Evolutionary conservation across 2,888 invertebrate genomes (phyloP).

Genomic region (Aricia artaxerxes): DNA sequence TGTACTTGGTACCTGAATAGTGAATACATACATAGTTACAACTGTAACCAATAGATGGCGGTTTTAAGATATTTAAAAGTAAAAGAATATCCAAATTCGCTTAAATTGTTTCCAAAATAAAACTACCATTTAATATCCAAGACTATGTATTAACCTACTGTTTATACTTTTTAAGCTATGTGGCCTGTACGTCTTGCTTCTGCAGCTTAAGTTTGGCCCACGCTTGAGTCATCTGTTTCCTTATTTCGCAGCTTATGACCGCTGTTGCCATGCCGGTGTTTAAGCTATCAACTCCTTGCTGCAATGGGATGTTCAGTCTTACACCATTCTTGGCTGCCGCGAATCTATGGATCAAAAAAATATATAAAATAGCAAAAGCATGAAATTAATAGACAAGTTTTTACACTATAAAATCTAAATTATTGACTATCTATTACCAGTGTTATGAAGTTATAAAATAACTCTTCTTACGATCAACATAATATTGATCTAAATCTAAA

Average conservation of each 20-base stretch:
- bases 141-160: slow-evolving; percentile 18
- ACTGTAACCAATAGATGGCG: background rate
- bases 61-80: background rate
- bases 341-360: slow-evolving; percentile 59
- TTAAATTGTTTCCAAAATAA: background rate
- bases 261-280: slow-evolving; percentile 92
- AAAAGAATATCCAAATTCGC: no score
- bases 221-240: slow-evolving; percentile 80
- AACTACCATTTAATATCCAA: background rate
- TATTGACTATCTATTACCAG: no score
- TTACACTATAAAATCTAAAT: background rate
- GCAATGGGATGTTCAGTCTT: slow-evolving; percentile 89
- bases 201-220: slow-evolving; percentile 55
- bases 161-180: slow-evolving; percentile 40
- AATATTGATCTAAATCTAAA: no score
- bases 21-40: background rate
- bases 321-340: slow-evolving; percentile 80
- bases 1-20: background rate
- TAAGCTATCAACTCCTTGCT: slow-evolving; percentile 88
- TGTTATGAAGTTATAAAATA: no score
- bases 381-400: background rate
- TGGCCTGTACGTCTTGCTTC: slow-evolving; percentile 45
- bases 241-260: slow-evolving; percentile 91
- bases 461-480: no score
- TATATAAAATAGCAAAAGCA: background rate